Conservation (phyloP, 1,140 invertebrate species). For the Heliothis subflexa region DNA sequence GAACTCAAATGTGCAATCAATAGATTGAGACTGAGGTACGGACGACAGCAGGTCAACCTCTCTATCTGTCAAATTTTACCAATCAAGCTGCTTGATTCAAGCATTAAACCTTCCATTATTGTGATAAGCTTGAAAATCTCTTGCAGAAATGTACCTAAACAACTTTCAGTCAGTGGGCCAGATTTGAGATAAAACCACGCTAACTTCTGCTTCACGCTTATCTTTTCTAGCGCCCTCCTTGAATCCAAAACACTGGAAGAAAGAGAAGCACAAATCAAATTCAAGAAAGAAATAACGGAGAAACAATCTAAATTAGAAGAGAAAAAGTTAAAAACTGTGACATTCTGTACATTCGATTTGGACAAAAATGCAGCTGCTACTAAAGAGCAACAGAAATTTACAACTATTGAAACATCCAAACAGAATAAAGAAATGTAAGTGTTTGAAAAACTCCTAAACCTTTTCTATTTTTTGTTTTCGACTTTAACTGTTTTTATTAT, state of each 20-base stretch:
- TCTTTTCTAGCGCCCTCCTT: conserved; percentile 58
- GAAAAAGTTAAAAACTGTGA: conserved; percentile 46
- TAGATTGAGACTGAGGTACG: no score
- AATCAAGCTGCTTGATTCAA: no score
- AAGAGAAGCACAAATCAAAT: conserved; percentile 66
- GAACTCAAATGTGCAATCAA: no score
- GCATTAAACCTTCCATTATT: no score
- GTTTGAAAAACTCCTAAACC: background rate
- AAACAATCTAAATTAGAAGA: conserved; percentile 46
- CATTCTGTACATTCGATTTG: conserved; percentile 50
- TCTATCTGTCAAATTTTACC: no score
- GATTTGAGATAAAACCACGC: background rate
- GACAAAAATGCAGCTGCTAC: conserved; percentile 50
- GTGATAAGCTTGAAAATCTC: no score
- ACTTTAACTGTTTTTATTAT: no score
- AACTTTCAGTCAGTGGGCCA: no score
- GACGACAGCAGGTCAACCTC: no score
- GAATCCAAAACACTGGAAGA: conserved; percentile 70
- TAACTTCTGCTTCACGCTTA: no score
- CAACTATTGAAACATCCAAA: conserved; percentile 43
- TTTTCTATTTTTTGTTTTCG: no score
- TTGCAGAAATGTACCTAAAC: no score
- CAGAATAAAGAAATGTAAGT: conserved; percentile 64
- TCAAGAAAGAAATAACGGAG: conserved; percentile 60
- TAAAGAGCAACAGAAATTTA: conserved; percentile 51